phyloP scores from a whole-genome alignment of 2,113 vertebrate genomes.

The Petrocephalus zakoni region DNA sequence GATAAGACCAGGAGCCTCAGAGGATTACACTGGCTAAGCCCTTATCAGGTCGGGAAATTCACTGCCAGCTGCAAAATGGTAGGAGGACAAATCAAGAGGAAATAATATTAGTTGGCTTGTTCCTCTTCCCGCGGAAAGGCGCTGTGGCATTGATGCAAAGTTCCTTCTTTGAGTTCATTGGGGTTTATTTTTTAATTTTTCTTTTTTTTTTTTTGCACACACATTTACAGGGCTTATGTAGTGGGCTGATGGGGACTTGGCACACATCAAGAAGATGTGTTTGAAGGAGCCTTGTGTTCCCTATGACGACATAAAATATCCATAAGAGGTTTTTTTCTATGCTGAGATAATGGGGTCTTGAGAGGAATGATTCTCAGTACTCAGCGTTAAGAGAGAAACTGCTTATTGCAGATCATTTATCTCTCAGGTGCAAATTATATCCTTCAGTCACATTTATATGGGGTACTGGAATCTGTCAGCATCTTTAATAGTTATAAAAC shows the following conservation, averaged over 20 bases:
- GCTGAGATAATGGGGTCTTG: neutral
- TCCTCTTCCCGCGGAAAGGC: conserved; percentile 59
- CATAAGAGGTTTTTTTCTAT: neutral
- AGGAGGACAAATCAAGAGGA: conserved; percentile 61
- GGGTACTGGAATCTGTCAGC: neutral
- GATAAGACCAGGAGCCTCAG: conserved; percentile 54
- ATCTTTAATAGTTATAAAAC: neutral
- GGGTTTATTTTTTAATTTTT: neutral
- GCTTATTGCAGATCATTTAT: conserved; percentile 3
- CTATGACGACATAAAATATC: conserved; percentile 50
- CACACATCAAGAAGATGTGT: conserved; percentile 8
- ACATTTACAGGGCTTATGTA: conserved; percentile 38
- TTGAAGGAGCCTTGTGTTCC: conserved; percentile 42
- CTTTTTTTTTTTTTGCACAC: conserved; percentile 17
- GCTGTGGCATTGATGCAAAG: conserved; percentile 59
- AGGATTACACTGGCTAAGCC: conserved; percentile 70
- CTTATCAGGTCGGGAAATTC: conserved; percentile 70
- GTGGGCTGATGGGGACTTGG: conserved; percentile 40
- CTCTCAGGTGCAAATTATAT: neutral
- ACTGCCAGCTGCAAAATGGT: conserved; percentile 62
- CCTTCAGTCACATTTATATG: neutral
- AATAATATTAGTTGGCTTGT: conserved; percentile 64
- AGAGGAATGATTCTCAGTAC: neutral
- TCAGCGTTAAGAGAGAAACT: neutral
- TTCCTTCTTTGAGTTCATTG: neutral